Percentiles rank a stretch among this genome's conserved stretches.
Conservation (phyloP, 2,797 vertebrate genomes). For the Lerista edwardsae region DNA sequence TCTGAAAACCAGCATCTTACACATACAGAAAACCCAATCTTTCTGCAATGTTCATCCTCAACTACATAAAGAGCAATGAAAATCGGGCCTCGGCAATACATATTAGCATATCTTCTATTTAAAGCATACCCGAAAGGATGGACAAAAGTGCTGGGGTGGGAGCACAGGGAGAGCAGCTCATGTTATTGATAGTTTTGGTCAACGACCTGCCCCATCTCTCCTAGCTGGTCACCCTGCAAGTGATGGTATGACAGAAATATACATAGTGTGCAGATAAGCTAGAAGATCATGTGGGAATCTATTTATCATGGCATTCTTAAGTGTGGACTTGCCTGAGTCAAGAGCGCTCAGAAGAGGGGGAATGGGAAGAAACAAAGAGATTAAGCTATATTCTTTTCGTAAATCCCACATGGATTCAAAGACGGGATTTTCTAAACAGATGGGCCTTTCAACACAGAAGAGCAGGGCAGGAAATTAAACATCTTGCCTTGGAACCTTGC, state of each 20-base stretch:
- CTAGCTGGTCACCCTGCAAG: neutral
- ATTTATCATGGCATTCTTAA: neutral
- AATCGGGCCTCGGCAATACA: neutral
- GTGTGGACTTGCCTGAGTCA: neutral
- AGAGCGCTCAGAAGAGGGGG: neutral
- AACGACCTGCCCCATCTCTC: neutral
- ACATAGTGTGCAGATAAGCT: neutral
- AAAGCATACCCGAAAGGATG: neutral
- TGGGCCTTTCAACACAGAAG: conserved; percentile 22
- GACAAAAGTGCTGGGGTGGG: neutral
- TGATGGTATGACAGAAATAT: neutral
- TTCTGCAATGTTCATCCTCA: neutral
- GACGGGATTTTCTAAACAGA: conserved; percentile 9
- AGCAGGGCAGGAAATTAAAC: conserved; percentile 32
- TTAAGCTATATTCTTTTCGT: conserved; percentile 12
- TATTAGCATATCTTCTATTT: neutral
- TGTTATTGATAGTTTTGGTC: neutral
- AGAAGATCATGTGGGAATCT: neutral
- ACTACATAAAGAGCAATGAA: neutral
- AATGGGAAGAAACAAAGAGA: neutral
- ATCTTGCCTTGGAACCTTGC: conserved; percentile 7
- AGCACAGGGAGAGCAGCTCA: neutral
- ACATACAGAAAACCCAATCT: neutral
- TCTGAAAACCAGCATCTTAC: neutral
- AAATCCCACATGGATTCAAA: conserved; percentile 11